Percentiles rank a stretch among this genome's conserved stretches.
phyloP scores from a whole-genome alignment of 2,888 invertebrate genomes.

The Galerucella calmariensis region DNA sequence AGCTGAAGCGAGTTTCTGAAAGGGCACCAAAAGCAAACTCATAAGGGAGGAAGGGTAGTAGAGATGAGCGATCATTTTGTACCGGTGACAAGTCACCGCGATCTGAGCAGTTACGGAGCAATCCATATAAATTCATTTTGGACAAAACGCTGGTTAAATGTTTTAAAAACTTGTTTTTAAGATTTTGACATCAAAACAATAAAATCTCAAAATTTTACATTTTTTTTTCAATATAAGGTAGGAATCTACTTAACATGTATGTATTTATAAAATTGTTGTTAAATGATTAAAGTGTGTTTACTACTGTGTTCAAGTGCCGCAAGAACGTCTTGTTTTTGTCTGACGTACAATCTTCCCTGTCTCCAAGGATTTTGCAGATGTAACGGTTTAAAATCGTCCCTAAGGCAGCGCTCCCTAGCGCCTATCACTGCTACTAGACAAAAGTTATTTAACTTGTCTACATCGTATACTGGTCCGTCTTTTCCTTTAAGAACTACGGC shows the following conservation, averaged over 20 bases:
- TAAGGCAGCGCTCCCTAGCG: slow-evolving; percentile 89
- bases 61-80: too few relatives aligned
- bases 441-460: slow-evolving; percentile 87
- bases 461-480: slow-evolving; percentile 85
- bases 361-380: slow-evolving; percentile 96
- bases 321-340: slow-evolving; percentile 89
- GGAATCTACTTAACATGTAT: background rate
- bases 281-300: slow-evolving; percentile 79
- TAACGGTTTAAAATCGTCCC: slow-evolving; percentile 94
- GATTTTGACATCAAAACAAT: background rate
- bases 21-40: too few relatives aligned
- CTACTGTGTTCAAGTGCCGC: slow-evolving; percentile 91
- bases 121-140: background rate
- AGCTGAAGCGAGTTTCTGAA: too few relatives aligned
- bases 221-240: background rate
- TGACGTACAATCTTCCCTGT: slow-evolving; percentile 90
- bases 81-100: too few relatives aligned
- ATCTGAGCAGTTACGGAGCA: background rate
- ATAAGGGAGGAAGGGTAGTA: too few relatives aligned
- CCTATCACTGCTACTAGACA: slow-evolving; percentile 97
- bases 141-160: background rate
- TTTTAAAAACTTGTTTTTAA: background rate
- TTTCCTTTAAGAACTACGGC: slow-evolving; percentile 88
- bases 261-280: slow-evolving; percentile 47
- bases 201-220: background rate